Evolutionary conservation across 2,113 vertebrate genomes (phyloP).

Genomic region (Phylloscopus trochilus): DNA sequence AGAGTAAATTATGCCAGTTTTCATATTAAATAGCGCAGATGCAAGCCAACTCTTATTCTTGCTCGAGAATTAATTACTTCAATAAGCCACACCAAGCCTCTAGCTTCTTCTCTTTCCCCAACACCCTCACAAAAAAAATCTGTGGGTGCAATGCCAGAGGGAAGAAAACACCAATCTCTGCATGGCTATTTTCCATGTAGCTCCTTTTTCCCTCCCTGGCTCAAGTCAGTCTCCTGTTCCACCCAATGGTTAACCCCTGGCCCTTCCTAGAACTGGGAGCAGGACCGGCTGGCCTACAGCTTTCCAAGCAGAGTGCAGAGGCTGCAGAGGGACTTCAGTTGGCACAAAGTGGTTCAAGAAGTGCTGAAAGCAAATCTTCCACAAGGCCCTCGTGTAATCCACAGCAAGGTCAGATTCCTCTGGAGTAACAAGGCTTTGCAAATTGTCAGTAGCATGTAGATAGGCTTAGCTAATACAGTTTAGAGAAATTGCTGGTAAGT

Average conservation of each 20-base stretch:
- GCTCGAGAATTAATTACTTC: background rate
- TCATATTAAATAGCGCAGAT: background rate
- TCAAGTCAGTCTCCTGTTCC: background rate
- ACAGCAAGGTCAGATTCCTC: background rate
- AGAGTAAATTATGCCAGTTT: background rate
- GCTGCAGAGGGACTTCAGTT: background rate
- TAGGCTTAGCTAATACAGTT: background rate
- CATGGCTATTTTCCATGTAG: background rate
- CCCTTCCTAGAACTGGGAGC: background rate
- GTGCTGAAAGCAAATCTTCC: background rate
- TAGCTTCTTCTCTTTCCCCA: background rate
- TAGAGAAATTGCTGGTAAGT: background rate
- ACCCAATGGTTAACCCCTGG: rapidly evolving
- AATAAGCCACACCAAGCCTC: background rate
- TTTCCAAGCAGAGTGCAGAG: background rate
- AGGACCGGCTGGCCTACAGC: rapidly evolving
- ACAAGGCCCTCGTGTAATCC: background rate
- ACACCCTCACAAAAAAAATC: background rate
- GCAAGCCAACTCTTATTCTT: background rate
- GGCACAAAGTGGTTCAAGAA: background rate
- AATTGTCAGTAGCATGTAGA: background rate
- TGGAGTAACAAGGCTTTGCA: background rate
- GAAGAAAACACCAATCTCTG: background rate
- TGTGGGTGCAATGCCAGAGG: background rate
- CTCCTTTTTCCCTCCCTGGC: background rate